Evolutionary conservation across 1,140 invertebrate species (phyloP).

Genomic region (Elymnias hypermnestra): DNA sequence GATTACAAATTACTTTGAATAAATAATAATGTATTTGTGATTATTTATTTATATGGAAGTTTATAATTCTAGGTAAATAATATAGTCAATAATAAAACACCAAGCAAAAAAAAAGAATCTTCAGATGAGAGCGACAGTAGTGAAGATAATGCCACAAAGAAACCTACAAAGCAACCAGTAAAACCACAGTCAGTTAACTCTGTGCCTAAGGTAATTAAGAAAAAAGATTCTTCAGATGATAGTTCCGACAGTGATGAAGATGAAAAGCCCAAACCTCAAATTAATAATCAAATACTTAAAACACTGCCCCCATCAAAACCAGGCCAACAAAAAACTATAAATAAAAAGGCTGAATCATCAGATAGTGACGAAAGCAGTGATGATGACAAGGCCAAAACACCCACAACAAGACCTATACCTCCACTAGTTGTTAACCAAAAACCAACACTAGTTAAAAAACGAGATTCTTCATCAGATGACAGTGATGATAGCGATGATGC

Average conservation of each 20-base stretch:
- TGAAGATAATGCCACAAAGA: slow-evolving; percentile 49
- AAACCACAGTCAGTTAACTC: slow-evolving; percentile 32
- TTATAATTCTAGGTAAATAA: slow-evolving; percentile 23
- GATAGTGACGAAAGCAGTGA: slow-evolving; percentile 33
- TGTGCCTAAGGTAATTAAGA: slow-evolving; percentile 27
- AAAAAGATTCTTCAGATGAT: slow-evolving; percentile 42
- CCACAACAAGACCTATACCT: slow-evolving; percentile 13
- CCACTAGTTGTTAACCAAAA: not conserved
- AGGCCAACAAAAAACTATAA: slow-evolving; percentile 4
- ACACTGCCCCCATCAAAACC: slow-evolving; percentile 9
- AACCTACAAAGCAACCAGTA: slow-evolving; percentile 46
- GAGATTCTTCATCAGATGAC: slow-evolving; percentile 28
- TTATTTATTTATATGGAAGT: not conserved
- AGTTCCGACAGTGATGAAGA: slow-evolving; percentile 33
- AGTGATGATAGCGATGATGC: slow-evolving; percentile 30
- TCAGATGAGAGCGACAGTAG: slow-evolving; percentile 51
- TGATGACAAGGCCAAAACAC: slow-evolving; percentile 34
- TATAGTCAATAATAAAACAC: slow-evolving; percentile 26
- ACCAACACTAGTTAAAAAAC: slow-evolving; percentile 24
- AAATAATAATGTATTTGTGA: not conserved
- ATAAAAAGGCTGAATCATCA: slow-evolving; percentile 23
- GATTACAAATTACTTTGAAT: slow-evolving; percentile 30
- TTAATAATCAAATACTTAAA: slow-evolving; percentile 13
- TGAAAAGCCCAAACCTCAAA: slow-evolving; percentile 22
- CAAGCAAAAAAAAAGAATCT: slow-evolving; percentile 35